These are phyloP conservation scores for Notothenia rossii DNA, from an alignment of 2,113 vertebrate species.

Conservation along the genomic window DNA sequence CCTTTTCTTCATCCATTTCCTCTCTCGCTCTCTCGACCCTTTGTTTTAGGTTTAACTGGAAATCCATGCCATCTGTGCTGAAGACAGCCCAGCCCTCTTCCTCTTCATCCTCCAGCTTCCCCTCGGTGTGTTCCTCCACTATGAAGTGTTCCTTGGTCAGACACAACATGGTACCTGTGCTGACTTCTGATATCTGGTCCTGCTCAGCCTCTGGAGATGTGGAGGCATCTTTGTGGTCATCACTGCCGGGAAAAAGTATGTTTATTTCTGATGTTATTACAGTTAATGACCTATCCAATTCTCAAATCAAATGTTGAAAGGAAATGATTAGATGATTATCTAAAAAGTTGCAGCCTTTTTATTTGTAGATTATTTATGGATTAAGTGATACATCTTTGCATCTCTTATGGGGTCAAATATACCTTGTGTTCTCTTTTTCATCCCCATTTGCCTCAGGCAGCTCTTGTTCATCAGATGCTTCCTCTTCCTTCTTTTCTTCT, in stretches of 20 bases:
- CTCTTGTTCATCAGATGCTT: constrained; percentile 18
- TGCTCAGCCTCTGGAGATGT: constrained; percentile 42
- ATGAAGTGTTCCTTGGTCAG: constrained; percentile 62
- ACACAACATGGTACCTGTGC: constrained; percentile 52
- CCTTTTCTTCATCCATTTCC: constrained; percentile 24
- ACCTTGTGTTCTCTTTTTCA: constrained; percentile 59
- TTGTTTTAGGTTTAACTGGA: constrained; percentile 73
- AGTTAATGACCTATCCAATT: neutral
- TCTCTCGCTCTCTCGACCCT: constrained; percentile 53
- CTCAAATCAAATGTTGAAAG: neutral
- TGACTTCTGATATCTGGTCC: constrained; percentile 45
- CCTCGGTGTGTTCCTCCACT: constrained; percentile 73
- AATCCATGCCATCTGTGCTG: constrained; percentile 76
- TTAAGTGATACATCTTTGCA: neutral
- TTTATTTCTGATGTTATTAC: neutral
- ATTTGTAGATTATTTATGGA: neutral
- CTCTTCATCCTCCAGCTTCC: constrained; percentile 37
- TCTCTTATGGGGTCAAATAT: neutral
- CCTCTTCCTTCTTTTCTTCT: constrained; percentile 37
- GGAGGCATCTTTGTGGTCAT: constrained; percentile 30
- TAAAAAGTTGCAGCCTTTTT: neutral
- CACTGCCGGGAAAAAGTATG: constrained; percentile 76
- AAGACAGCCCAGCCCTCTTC: constrained; percentile 71
- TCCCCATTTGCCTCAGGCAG: neutral
- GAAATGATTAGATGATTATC: neutral